These are phyloP conservation scores for Crotalus horridus DNA, from an alignment of 2,113 vertebrate genomes.

Conservation along the genomic window DNA sequence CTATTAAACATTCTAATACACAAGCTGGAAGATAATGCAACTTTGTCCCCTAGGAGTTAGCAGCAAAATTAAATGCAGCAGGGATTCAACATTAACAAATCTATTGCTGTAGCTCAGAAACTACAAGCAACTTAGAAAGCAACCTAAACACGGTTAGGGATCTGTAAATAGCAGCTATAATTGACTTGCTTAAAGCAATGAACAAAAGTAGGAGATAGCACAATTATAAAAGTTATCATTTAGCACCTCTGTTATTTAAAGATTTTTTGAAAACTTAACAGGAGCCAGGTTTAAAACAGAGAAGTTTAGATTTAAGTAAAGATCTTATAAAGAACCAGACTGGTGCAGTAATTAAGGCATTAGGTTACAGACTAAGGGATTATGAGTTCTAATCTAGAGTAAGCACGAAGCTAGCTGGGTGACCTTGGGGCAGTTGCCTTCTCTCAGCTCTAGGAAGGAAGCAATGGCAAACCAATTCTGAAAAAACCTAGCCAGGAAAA, in stretches of 20 bases:
- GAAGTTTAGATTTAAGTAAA: neutral
- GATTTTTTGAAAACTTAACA: neutral
- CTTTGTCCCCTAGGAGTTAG: constrained; percentile 10
- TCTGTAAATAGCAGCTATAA: constrained; percentile 4
- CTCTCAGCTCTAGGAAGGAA: too few relatives aligned
- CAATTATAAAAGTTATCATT: neutral
- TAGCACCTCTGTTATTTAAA: neutral
- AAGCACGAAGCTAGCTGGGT: too few relatives aligned
- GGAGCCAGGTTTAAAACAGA: neutral
- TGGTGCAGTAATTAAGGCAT: too few relatives aligned
- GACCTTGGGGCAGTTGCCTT: too few relatives aligned
- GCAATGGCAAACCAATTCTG: too few relatives aligned
- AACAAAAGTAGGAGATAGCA: neutral
- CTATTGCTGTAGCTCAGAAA: neutral
- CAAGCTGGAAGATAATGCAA: neutral
- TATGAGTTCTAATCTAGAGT: too few relatives aligned
- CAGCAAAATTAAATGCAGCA: neutral
- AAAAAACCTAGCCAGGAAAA: too few relatives aligned
- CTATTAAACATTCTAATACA: neutral
- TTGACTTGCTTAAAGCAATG: constrained; percentile 5
- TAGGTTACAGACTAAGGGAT: too few relatives aligned
- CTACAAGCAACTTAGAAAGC: neutral
- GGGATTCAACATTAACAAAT: constrained; percentile 16
- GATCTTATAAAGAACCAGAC: too few relatives aligned
- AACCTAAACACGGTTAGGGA: constrained; percentile 6